Base-by-base conservation (phyloP, 2,113 vertebrate species). In the Clinocottus analis region DNA sequence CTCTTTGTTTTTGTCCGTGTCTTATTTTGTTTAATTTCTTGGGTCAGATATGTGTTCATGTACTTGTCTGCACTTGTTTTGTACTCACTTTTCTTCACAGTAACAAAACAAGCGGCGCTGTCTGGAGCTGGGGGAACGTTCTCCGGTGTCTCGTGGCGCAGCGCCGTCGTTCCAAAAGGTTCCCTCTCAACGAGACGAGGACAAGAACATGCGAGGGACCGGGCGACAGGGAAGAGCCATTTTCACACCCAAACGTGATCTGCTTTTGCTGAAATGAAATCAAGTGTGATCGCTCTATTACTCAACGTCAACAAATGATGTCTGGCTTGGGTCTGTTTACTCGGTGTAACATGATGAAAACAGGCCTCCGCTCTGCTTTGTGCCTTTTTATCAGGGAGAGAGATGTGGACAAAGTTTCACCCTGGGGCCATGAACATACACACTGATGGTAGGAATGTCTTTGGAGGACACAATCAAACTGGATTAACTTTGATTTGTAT, bases 211-310 rank as follows among this genome's bases (percentile, higher is more conserved):
- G 79, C 10, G 12, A 61, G 72, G 55, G 68, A 21, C 25, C 27
- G n/a, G 27, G 47, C 72, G 29, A 72, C 72, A 29, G 79, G 67
- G 74, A 68, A 65, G 72, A 77, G 76, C 71, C 41, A 80, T 82
- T 82, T 83, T 41, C 82, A 51, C 43, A 43, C 61, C 47, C 75
- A 85, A 88, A 88, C 80, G 72, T 73, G 72, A 88, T 91, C 76
- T 77, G 58, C 77, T 75, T 77, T 79, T 82, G 82, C 68, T 51
- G 43, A 85, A 88, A 87, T 85, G 2, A 87, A 90, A 87, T 88
- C 84, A 66, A 55, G 47, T 49, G 69, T 70, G 82, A 87, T 87
- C 21, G 33, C 82, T 85, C 60, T 61, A 75, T 86, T 81, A 67
- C 69, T 75, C 62, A 5, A 65, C 64, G 66, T 67, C 66, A 89